Percentiles rank a stretch among this genome's conserved stretches.
These are phyloP conservation scores for Drosophila mimica DNA, from an alignment of 2,888 invertebrate species.

Conservation along the genomic window DNA sequence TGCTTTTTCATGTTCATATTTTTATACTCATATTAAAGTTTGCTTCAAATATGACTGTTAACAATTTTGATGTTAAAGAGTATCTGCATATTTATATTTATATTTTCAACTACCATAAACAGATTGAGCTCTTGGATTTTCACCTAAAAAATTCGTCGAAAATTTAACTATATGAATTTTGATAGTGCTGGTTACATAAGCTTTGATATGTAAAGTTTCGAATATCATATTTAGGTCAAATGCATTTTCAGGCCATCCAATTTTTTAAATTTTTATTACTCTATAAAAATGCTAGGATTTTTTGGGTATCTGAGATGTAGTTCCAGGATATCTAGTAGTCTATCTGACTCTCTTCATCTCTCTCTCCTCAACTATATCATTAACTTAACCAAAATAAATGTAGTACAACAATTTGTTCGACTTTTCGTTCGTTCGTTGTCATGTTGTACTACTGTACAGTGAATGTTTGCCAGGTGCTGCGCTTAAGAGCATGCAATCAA, in stretches of 20 bases:
- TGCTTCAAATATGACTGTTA: neutral
- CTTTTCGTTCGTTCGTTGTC: conserved; percentile 9
- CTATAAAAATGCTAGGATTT: neutral
- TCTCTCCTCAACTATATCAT: neutral
- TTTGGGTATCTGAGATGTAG: neutral
- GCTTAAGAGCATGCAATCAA: conserved; percentile 52
- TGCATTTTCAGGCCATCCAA: neutral
- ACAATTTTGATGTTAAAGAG: neutral
- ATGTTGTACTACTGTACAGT: conserved; percentile 4
- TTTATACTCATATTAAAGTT: neutral
- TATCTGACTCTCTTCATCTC: neutral
- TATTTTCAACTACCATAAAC: neutral
- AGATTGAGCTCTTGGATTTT: neutral
- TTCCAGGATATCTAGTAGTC: neutral
- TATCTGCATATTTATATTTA: too few relatives aligned
- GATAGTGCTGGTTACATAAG: neutral
- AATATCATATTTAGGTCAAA: neutral
- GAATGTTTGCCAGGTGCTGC: conserved; percentile 19
- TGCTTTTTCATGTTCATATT: conserved; percentile 27
- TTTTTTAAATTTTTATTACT: neutral
- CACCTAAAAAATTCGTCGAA: neutral
- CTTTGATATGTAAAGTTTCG: neutral
- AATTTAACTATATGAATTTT: neutral
- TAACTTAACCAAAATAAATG: conserved; percentile 46
- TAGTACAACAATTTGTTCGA: conserved; percentile 32